phyloP scores from a whole-genome alignment of 2,888 invertebrate species.

The Apoda limacodes region DNA sequence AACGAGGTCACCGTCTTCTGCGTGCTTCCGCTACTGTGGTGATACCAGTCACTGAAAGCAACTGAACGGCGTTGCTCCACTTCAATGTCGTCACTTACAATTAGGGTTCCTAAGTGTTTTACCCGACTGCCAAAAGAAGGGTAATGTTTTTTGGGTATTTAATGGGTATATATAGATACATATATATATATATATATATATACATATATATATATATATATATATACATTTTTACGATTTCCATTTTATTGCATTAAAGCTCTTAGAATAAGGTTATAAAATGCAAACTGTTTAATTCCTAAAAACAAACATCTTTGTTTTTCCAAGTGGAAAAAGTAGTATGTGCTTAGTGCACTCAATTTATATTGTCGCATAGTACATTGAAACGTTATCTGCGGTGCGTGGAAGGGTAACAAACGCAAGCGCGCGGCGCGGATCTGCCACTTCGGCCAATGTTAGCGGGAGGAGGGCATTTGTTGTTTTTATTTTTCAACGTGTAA shows the following conservation, averaged over 20 bases:
- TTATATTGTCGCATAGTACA: conserved; percentile 1
- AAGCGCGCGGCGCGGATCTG: conserved; percentile 1
- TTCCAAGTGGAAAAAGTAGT: conserved; percentile 1
- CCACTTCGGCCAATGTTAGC: conserved; percentile 1
- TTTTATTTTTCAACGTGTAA: conserved; percentile 4
- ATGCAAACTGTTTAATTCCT: conserved; percentile 1
- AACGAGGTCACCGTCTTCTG: conserved; percentile 53
- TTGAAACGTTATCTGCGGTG: conserved; percentile 1
- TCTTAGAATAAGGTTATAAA: conserved; percentile 1
- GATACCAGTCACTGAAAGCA: too few species aligned
- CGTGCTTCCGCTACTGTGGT: conserved; percentile 47
- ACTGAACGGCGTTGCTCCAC: too few species aligned
- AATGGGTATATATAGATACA: too few species aligned
- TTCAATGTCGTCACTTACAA: too few species aligned
- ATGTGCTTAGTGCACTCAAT: not conserved
- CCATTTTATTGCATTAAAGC: conserved; percentile 1
- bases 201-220: too few species aligned
- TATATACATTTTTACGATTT: conserved; percentile 1
- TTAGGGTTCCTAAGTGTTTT: too few species aligned
- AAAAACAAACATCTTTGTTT: not conserved
- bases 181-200: too few species aligned
- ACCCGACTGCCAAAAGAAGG: too few species aligned
- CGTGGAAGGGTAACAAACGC: conserved; percentile 1
- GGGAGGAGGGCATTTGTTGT: conserved; percentile 3
- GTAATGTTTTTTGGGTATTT: too few species aligned